Conservation (phyloP, 2,113 vertebrate species). For the Galbula dea region DNA sequence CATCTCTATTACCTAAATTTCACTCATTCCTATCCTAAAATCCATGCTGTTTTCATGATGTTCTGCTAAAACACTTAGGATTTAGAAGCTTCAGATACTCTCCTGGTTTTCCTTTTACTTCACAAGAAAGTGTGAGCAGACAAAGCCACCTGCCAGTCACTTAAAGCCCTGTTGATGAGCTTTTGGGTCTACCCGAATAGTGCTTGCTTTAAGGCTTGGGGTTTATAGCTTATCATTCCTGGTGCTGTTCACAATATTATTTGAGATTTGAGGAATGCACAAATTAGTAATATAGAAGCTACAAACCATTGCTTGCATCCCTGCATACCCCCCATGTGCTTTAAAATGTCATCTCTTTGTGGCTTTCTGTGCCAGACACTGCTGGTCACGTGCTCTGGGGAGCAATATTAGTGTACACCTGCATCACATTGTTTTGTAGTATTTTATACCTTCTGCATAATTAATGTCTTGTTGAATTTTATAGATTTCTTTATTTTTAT, state of each 20-base stretch:
- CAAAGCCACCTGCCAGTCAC: not conserved
- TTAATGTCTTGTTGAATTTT: conserved; percentile 36
- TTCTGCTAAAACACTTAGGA: not conserved
- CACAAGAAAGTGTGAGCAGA: not conserved
- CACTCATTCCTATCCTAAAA: not conserved
- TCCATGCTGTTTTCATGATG: not conserved
- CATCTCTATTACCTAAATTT: not conserved
- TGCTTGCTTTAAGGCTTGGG: not conserved
- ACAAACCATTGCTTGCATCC: not conserved
- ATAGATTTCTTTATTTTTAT: not conserved
- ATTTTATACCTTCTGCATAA: conserved; percentile 34
- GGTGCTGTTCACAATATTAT: not conserved
- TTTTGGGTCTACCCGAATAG: not conserved
- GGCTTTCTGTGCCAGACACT: not conserved
- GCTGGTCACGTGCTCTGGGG: not conserved
- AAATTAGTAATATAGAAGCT: not conserved
- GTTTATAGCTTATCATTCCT: not conserved
- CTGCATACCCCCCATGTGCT: not conserved
- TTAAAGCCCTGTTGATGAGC: not conserved
- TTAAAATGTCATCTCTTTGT: conserved; percentile 8
- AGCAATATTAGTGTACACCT: not conserved
- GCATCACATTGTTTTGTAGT: not conserved
- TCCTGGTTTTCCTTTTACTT: not conserved
- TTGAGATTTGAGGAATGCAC: not conserved
- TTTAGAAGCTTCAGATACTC: not conserved